Evolutionary conservation across 2,888 invertebrate species (phyloP), one percentile per base, ranked within the genome.

Genomic region (Aromia moschata): DNA sequence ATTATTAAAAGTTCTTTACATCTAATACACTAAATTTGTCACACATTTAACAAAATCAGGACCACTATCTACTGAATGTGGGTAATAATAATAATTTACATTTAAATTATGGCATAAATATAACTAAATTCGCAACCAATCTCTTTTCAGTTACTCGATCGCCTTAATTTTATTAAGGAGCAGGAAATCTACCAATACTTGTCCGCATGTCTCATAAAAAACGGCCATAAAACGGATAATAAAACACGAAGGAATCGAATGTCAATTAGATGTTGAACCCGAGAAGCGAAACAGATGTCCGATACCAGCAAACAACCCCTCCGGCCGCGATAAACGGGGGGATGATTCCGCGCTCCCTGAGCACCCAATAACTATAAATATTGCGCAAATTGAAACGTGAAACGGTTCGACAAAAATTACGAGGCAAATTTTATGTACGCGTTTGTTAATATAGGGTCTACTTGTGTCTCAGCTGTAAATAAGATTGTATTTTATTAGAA

Each of bases 311-410:
- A 70, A 64, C 68, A 71, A 62, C 69, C 74, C 70, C 68, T 61
- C 58, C 62, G 56, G 65, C 62, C 64, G 63, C 67, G 45, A 68
- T 70, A 73, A 72, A 73, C 73, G 73, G 70, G 73, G 69, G 70
- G 71, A 60, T 62, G 69, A 67, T 54, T 66, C 63, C 60, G 52
- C 49, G 64, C 59, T 73, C 74, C 74, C 73, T 51, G 60, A 63
- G 68, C 68, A 65, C 66, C 73, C 72, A 72, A 73, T 73, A 72
- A 71, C 73, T 72, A 74, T 74, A 74, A 74, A 74, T 74, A 74
- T 74, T 74, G 62, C 73, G 62, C 70, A 74, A 73, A 74, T 73
- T 74, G 74, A 70, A 70, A 73, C 20, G 30, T 40, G 62, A 65
- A 33, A 30, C 41, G 40, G 25, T n/a, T 40, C 41, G 25, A n/a